Percentiles rank a stretch among this genome's conserved stretches.
Evolutionary conservation across 2,113 vertebrate species (phyloP).

Genomic region (Noctilio leporinus): DNA sequence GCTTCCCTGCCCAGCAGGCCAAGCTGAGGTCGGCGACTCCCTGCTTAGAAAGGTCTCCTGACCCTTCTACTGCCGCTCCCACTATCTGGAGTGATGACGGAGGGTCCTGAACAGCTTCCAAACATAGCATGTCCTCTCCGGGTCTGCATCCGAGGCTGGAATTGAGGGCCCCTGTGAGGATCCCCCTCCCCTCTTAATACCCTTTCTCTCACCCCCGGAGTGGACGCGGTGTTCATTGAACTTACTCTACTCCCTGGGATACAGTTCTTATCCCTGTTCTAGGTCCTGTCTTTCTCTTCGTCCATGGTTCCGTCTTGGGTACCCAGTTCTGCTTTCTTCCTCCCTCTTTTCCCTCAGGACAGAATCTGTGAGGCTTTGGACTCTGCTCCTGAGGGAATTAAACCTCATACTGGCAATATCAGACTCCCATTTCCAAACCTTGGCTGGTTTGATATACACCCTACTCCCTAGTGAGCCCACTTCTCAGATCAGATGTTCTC

Average conservation of each 20-base stretch:
- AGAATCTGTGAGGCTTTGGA: not conserved
- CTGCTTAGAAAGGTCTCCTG: not conserved
- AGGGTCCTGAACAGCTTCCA: not conserved
- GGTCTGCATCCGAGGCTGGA: not conserved
- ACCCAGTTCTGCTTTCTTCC: not conserved
- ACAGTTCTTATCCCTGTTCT: not conserved
- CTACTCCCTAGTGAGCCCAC: fast-evolving
- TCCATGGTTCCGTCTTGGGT: not conserved
- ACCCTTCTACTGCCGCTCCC: not conserved
- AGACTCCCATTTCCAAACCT: not conserved
- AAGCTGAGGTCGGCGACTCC: not conserved
- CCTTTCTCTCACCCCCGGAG: not conserved
- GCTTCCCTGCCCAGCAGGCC: no score
- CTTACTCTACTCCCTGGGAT: not conserved
- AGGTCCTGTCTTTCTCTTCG: not conserved
- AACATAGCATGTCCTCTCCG: not conserved
- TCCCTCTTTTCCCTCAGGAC: not conserved
- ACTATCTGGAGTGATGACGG: not conserved
- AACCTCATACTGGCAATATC: not conserved
- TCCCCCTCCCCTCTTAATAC: not conserved
- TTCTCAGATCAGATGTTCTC: not conserved
- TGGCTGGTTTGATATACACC: not conserved
- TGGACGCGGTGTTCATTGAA: not conserved
- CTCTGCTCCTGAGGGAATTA: not conserved
- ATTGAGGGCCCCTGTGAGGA: not conserved